phyloP scores from a whole-genome alignment of 2,113 vertebrate genomes.

The Tamias sibiricus region DNA sequence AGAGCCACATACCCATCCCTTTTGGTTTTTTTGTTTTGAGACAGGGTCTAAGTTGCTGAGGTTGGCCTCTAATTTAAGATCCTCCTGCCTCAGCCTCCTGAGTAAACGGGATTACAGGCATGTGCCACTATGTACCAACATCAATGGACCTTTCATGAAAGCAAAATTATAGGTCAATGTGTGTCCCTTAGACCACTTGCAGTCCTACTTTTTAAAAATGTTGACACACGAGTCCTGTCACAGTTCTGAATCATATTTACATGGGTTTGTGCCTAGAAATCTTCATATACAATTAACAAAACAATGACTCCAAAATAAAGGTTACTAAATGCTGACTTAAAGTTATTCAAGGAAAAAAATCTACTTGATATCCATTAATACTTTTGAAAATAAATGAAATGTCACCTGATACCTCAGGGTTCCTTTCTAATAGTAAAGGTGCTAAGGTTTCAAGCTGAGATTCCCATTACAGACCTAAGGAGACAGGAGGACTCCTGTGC shows the following conservation, averaged over 20 bases:
- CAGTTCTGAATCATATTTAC: not conserved
- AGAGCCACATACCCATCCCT: no score
- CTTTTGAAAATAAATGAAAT: slow-evolving; percentile 37
- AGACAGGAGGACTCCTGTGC: not conserved
- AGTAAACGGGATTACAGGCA: no score
- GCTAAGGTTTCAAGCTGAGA: slow-evolving; percentile 24
- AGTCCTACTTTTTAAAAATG: not conserved
- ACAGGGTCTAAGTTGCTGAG: no score
- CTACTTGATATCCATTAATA: not conserved
- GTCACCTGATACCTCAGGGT: not conserved
- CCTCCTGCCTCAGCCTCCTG: no score
- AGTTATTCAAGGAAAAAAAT: slow-evolving; percentile 18
- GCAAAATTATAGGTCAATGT: slow-evolving; percentile 11
- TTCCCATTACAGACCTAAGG: slow-evolving; percentile 61
- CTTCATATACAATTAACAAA: not conserved
- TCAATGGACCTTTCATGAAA: not conserved
- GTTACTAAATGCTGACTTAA: slow-evolving; percentile 33
- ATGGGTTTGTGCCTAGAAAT: not conserved
- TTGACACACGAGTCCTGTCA: not conserved
- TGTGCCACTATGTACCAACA: no score
- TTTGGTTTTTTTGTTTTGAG: no score
- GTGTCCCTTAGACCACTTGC: not conserved
- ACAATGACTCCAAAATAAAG: slow-evolving; percentile 20
- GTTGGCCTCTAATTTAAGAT: no score
- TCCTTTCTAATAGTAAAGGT: slow-evolving; percentile 53